Percentiles rank a stretch among this genome's conserved stretches.
These are phyloP conservation scores for Cliona cf. orientalis DNA, from an alignment of 37 sponge, comb jelly and placozoan genomes.

Conservation along the genomic window DNA sequence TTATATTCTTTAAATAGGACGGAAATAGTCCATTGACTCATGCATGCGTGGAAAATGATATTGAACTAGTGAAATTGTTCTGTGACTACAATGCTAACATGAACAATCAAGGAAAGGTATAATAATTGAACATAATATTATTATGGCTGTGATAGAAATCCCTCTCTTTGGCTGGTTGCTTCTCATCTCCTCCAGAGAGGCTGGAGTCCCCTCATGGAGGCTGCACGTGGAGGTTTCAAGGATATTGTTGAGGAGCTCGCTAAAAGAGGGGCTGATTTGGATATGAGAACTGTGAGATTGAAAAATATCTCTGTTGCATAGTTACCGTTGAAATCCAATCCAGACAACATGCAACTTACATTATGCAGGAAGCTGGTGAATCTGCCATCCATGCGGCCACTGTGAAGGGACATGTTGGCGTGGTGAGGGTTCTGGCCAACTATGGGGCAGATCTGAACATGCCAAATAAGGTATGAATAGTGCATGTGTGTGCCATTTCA, in stretches of 20 bases:
- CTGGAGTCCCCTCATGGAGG: constrained; percentile 15
- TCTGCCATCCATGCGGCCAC: constrained; percentile 9
- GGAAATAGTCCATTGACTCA: constrained; percentile 10
- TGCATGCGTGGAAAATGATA: not conserved
- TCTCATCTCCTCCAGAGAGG: constrained; percentile 2
- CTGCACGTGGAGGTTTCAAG: not conserved
- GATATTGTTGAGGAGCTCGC: constrained; percentile 9
- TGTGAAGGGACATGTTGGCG: not conserved
- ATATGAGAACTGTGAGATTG: not conserved
- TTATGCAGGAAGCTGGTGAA: constrained; percentile 17
- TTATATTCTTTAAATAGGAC: not conserved
- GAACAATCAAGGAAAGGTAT: constrained; percentile 14
- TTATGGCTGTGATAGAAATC: too few species aligned
- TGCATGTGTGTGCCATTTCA: not conserved
- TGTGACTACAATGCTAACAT: constrained; percentile 16
- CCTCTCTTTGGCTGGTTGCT: too few species aligned
- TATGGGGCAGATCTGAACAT: constrained; percentile 11
- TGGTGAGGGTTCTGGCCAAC: not conserved
- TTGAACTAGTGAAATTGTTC: constrained; percentile 13
- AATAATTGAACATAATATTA: too few species aligned
- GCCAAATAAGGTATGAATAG: not conserved
- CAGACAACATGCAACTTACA: not conserved
- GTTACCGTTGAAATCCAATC: not conserved
- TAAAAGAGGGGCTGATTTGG: not conserved
- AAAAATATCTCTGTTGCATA: not conserved